Conservation (phyloP, 2,797 vertebrate species). For the Meriones psammophilus region DNA sequence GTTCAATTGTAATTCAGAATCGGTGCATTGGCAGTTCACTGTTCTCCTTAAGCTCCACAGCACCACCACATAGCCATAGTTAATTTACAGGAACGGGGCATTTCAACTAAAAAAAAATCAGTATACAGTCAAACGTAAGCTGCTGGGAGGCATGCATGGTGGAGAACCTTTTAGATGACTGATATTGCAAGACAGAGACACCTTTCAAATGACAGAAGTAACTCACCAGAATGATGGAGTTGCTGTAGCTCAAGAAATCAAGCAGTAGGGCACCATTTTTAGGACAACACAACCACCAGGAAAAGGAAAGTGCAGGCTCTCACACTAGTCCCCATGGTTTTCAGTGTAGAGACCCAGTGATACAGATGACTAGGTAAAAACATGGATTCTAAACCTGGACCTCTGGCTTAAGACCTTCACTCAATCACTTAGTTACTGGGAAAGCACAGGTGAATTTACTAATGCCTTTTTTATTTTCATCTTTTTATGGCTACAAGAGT, state of each 20-base stretch:
- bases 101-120: not conserved
- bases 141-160: not conserved
- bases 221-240: not conserved
- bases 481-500: not conserved
- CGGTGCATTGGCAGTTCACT: not conserved
- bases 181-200: not conserved
- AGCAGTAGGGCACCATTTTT: not conserved
- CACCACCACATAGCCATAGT: not conserved
- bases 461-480: constrained; percentile 35
- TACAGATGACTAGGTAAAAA: not conserved
- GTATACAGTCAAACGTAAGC: not conserved
- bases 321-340: too few relatives aligned
- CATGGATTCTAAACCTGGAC: not conserved
- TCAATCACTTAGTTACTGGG: not conserved
- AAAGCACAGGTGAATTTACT: not conserved
- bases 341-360: not conserved
- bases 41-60: not conserved
- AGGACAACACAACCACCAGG: not conserved
- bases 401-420: not conserved
- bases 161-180: not conserved
- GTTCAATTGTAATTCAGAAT: not conserved
- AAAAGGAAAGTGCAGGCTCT: not conserved
- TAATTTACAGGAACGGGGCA: not conserved
- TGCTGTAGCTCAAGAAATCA: not conserved
- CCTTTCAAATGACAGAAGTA: not conserved